Percentiles rank a stretch among this genome's conserved stretches.
Evolutionary conservation across 2,797 vertebrate species (phyloP).

Genomic region (Lithobates pipiens): DNA sequence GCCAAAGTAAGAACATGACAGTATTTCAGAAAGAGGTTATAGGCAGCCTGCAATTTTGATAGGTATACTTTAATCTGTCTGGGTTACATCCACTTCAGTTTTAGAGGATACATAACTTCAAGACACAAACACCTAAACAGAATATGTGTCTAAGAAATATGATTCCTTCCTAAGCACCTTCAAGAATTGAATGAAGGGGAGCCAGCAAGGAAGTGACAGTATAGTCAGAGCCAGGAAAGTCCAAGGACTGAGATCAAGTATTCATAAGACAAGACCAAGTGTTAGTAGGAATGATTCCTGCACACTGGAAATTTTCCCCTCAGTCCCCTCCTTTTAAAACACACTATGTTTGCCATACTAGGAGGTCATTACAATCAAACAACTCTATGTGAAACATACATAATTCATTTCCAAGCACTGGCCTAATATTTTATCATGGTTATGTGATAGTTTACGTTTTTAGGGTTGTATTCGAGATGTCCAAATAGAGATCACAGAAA

Average conservation of each 20-base stretch:
- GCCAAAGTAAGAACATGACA: background rate
- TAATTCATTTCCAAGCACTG: background rate
- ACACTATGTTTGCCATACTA: background rate
- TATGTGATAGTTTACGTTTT: too few relatives aligned
- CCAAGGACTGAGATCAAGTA: background rate
- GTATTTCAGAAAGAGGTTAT: background rate
- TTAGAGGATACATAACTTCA: background rate
- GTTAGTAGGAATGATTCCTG: too few relatives aligned
- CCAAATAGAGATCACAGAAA: too few relatives aligned
- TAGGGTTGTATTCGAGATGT: too few relatives aligned
- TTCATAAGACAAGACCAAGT: too few relatives aligned
- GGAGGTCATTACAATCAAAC: background rate
- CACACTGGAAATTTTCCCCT: background rate
- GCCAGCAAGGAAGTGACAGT: background rate
- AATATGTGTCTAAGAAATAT: background rate
- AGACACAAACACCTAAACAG: background rate
- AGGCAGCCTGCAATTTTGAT: background rate
- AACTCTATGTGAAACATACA: background rate
- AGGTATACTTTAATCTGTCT: background rate
- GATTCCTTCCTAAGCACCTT: background rate
- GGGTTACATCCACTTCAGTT: background rate
- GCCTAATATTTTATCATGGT: too few relatives aligned
- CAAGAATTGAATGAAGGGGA: background rate
- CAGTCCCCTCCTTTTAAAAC: background rate
- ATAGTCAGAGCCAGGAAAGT: background rate